Percentiles rank a stretch among this genome's conserved stretches.
Conservation (phyloP, 2,797 vertebrate species). For the Acipenser ruthenus region DNA sequence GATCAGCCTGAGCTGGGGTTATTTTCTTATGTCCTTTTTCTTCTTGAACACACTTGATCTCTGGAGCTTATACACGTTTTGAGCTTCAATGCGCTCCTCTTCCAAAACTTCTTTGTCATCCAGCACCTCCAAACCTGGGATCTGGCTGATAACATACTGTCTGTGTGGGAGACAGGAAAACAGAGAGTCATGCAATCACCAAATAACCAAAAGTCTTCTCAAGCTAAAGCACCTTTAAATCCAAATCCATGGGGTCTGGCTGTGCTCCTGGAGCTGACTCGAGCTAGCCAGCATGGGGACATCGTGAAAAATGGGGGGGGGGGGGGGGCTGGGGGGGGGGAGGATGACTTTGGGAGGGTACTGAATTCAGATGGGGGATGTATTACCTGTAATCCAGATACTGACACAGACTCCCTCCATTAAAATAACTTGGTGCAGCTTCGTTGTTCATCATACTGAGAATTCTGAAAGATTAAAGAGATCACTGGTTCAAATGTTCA, state of each 20-base stretch:
- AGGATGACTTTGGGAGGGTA: too few species aligned
- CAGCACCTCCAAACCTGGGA: constrained; percentile 56
- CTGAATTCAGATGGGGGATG: too few species aligned
- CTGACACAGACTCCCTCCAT: constrained; percentile 60
- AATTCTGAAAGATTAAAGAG: constrained; percentile 35
- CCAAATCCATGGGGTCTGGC: too few species aligned
- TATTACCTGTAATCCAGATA: constrained; percentile 66
- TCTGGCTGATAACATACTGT: constrained; percentile 65
- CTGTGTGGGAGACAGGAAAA: constrained; percentile 25
- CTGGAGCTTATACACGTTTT: constrained; percentile 52
- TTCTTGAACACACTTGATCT: constrained; percentile 35
- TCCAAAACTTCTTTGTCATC: constrained; percentile 62
- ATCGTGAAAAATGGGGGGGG: too few species aligned
- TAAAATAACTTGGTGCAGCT: constrained; percentile 66
- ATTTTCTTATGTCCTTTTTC: constrained; percentile 36
- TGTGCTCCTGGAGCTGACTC: too few species aligned
- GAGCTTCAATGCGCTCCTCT: constrained; percentile 51
- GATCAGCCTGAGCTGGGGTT: neutral
- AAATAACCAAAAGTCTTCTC: neutral
- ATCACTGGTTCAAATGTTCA: neutral
- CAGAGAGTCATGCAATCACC: neutral
- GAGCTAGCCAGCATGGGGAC: too few species aligned
- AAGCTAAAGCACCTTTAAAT: too few species aligned
- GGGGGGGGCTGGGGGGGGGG: too few species aligned
- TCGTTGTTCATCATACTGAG: constrained; percentile 72